Percentiles rank a stretch among this genome's conserved stretches.
These are phyloP conservation scores for Papilio polyxenes DNA, from an alignment of 1,140 invertebrate species.

Conservation along the genomic window DNA sequence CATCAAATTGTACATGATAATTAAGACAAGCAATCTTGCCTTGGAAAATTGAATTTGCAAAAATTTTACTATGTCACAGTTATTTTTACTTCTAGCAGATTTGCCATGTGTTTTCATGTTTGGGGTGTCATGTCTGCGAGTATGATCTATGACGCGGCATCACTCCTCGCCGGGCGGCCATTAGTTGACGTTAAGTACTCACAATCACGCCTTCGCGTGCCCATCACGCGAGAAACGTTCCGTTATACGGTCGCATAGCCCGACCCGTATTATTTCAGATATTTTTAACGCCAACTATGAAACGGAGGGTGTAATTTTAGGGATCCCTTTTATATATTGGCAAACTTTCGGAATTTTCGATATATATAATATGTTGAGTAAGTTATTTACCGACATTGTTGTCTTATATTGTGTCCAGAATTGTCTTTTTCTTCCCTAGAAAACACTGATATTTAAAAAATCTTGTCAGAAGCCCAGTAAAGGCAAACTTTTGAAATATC, in stretches of 20 bases:
- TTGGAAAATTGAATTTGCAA: no score
- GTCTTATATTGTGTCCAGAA: neutral
- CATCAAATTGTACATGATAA: no score
- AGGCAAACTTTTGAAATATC: neutral
- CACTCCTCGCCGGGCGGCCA: constrained; percentile 39
- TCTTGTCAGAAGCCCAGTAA: neutral
- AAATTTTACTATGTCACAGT: neutral
- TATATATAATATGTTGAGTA: neutral
- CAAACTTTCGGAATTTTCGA: neutral
- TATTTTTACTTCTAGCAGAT: neutral
- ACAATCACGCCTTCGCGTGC: constrained; percentile 39
- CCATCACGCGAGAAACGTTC: constrained; percentile 30
- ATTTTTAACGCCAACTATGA: constrained; percentile 31
- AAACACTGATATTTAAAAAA: no score
- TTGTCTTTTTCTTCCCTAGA: no score
- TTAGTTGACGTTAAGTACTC: constrained; percentile 36
- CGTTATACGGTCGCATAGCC: constrained; percentile 34
- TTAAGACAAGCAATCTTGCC: no score
- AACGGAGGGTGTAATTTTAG: constrained; percentile 13
- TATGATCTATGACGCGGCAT: neutral
- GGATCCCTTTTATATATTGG: neutral
- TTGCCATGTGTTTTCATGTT: neutral
- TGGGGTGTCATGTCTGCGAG: neutral
- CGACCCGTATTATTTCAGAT: constrained; percentile 31
- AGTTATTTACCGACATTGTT: neutral